Evolutionary conservation across 37 sponge, comb jelly and placozoan genomes (phyloP).

Genomic region (Spongilla lacustris): DNA sequence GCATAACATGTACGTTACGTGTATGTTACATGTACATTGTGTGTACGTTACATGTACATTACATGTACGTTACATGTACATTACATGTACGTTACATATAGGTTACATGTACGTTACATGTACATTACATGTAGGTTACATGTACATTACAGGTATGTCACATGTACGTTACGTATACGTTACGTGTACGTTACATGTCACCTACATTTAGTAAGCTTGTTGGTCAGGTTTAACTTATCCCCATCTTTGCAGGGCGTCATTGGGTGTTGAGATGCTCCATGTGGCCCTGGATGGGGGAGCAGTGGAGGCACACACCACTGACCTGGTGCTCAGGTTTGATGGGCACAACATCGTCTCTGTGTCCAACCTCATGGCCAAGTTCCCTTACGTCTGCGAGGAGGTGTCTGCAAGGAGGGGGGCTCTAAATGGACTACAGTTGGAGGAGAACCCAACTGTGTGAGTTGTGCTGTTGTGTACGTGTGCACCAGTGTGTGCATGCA

Average conservation of each 20-base stretch:
- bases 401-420: neutral
- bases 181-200: too few relatives aligned
- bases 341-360: constrained; percentile 43
- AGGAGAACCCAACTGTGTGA: constrained; percentile 57
- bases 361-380: constrained; percentile 26
- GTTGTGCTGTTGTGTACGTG: neutral
- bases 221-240: neutral
- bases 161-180: too few relatives aligned
- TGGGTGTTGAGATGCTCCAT: constrained; percentile 17
- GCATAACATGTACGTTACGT: too few relatives aligned
- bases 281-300: constrained; percentile 4
- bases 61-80: too few relatives aligned
- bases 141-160: too few relatives aligned
- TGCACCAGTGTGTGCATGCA: neutral
- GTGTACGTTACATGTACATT: too few relatives aligned
- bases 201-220: too few relatives aligned
- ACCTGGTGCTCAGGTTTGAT: constrained; percentile 54
- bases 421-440: neutral
- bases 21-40: too few relatives aligned
- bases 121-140: too few relatives aligned
- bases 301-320: constrained; percentile 2
- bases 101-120: too few relatives aligned
- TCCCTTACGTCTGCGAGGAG: constrained; percentile 24
- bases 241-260: constrained; percentile 16
- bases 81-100: too few relatives aligned